Evolutionary conservation across 2,113 vertebrate species (phyloP).

Genomic region (Zosterops pallidus): DNA sequence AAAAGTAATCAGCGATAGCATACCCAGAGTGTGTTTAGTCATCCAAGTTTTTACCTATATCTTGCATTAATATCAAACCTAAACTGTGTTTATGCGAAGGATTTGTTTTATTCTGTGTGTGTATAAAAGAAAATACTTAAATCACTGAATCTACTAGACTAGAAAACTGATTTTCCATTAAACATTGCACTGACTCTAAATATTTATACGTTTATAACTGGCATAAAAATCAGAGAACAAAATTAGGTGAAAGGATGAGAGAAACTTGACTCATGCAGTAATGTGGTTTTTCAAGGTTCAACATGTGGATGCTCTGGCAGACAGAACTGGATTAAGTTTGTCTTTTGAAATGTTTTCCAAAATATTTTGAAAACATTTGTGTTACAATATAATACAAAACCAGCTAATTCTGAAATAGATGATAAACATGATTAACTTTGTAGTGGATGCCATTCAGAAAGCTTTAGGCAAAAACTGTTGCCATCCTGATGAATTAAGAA

Average conservation of each 20-base stretch:
- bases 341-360: constrained; percentile 25
- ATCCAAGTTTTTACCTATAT: neutral
- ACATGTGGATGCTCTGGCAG: neutral
- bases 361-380: constrained; percentile 25
- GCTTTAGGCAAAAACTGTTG: neutral
- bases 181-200: neutral
- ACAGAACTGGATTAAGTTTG: neutral
- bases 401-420: constrained; percentile 3
- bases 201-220: neutral
- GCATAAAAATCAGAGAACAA: neutral
- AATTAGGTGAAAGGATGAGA: constrained; percentile 21
- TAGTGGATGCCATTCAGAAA: neutral
- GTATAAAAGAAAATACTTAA: neutral
- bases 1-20: neutral
- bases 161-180: neutral
- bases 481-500: neutral
- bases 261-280: neutral
- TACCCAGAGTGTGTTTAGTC: neutral
- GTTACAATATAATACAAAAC: constrained; percentile 9
- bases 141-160: neutral
- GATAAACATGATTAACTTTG: neutral
- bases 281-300: constrained; percentile 22
- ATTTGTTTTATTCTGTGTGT: neutral
- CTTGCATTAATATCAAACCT: neutral
- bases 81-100: neutral